Percentiles rank a stretch among this genome's conserved stretches.
Conservation (phyloP, 2,113 vertebrate genomes). For the Bubo bubo region DNA sequence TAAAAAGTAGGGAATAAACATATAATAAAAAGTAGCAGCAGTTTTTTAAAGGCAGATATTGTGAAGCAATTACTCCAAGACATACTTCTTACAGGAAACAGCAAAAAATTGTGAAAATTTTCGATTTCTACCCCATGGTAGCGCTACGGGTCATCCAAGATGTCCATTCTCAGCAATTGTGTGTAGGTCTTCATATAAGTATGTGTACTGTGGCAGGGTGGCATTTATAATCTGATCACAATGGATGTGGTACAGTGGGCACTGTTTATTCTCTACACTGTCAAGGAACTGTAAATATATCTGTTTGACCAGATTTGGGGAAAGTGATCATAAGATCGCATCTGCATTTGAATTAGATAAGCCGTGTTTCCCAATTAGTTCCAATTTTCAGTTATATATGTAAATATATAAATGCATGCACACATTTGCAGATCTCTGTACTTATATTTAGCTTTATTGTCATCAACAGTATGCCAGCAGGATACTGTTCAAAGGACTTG, state of each 20-base stretch:
- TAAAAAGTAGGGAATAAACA: background rate
- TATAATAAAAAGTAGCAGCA: background rate
- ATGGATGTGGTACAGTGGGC: background rate
- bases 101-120: background rate
- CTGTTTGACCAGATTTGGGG: background rate
- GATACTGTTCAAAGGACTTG: slow-evolving; percentile 15
- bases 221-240: background rate
- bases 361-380: background rate
- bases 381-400: background rate
- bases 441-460: slow-evolving; percentile 22
- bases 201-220: background rate
- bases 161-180: background rate
- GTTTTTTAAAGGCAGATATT: background rate
- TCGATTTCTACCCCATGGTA: background rate
- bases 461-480: background rate
- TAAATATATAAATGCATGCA: background rate
- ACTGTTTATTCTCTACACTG: background rate
- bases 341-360: background rate
- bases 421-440: background rate
- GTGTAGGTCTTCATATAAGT: background rate
- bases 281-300: background rate
- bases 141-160: background rate
- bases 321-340: background rate
- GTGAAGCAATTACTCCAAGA: background rate
- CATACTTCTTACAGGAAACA: background rate